Evolutionary conservation across 2,113 vertebrate species (phyloP), one percentile per base, ranked within the genome.

Genomic region (Balaeniceps rex): DNA sequence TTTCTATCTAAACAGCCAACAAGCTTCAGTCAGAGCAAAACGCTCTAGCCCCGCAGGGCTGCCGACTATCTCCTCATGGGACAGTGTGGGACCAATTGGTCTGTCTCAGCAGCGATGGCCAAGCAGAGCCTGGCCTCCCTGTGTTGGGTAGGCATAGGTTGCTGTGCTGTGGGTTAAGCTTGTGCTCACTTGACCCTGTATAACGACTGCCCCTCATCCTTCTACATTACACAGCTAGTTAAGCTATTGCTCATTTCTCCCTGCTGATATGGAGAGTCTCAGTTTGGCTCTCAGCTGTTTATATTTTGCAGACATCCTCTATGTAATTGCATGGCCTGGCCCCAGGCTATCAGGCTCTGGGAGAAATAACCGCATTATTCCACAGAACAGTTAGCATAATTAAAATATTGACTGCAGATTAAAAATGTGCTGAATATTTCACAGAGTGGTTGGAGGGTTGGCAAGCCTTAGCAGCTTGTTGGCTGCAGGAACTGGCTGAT

Each of bases 381-480:
- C 89, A 96, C 89, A 95, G 84, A 91, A 70, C 75, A 95, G 95
- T 96, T 95, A 96, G 84, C 69, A 82, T 95, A 97, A 97, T 94
- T 97, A 96, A 97, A 95, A 97, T 97, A 96, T 94, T 96, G 94
- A 97, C 94, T 94, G 87, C 82, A 94, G 91, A 93, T 95, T 91
- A 26, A 91, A 97, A 96, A 97, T 88, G 82, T 93, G 88, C 89
- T 94, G 96, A 95, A 94, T 78, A 87, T 83, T 95, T 95, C 75
- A 54, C 36, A 46, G 93, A 91, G 82, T 54, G 84, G 78, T 93
- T 95, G 89, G 87, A 97, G 63, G 75, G 60, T 71, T 97, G 96
- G 96, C 89, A 92, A 95, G 79, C 14, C 87, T 78, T 72, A 68
- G 91, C 83, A 95, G 91, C 81, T 68, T 96, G 89, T n/a, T 94